A percentile compares a stretch with the other conserved stretches of the same genome.
phyloP scores from a whole-genome alignment of 2,797 vertebrate genomes.

The Parauchenoglanis ngamensis region DNA sequence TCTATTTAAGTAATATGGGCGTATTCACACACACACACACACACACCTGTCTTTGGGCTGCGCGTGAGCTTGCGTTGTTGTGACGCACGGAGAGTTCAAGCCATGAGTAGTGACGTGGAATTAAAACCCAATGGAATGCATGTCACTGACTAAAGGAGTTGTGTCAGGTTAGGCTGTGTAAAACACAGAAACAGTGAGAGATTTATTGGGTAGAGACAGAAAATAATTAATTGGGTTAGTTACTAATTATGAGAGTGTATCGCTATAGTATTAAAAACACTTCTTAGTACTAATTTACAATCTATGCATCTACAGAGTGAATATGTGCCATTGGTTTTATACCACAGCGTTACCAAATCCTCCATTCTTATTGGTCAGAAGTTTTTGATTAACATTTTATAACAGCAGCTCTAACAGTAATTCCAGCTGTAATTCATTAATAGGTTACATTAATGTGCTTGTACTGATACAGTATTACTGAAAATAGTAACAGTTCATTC shows the following conservation, averaged over 20 bases:
- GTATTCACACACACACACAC: slow-evolving; percentile 35
- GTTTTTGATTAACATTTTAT: not conserved
- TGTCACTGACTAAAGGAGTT: not conserved
- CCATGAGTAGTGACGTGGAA: not conserved
- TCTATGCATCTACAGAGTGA: not conserved
- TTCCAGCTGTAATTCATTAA: not conserved
- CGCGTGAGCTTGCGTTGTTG: not conserved
- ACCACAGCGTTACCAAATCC: not conserved
- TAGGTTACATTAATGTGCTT: not conserved
- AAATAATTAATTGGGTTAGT: not conserved
- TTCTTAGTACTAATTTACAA: not conserved
- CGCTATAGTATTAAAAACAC: not conserved
- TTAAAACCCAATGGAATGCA: slow-evolving; percentile 4
- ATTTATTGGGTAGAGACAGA: not conserved
- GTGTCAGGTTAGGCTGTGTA: not conserved
- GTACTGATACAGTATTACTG: not conserved
- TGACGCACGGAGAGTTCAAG: slow-evolving; percentile 18
- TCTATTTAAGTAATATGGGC: slow-evolving; percentile 25
- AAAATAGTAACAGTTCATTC: not conserved
- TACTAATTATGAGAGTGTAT: not conserved
- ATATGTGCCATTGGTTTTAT: not conserved
- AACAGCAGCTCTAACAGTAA: not conserved
- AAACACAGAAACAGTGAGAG: not conserved
- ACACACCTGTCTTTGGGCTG: slow-evolving; percentile 11
- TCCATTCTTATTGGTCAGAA: not conserved